A percentile compares a stretch with the other conserved stretches of the same genome.
Conservation (phyloP, 2,113 vertebrate species). For the Pterocles orientalis region DNA sequence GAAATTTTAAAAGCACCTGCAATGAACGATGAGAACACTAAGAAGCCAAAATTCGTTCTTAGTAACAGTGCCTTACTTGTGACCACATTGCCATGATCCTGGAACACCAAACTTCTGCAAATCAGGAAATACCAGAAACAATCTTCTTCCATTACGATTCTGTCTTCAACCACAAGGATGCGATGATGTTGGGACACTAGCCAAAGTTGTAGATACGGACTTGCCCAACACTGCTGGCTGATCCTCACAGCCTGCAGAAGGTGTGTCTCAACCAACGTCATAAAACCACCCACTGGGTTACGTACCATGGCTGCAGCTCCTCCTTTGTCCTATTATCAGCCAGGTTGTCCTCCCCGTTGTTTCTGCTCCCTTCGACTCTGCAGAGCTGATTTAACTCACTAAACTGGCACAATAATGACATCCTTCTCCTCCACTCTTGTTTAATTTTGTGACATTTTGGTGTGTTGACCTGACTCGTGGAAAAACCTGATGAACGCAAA, state of each 20-base stretch:
- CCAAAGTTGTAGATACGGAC: background rate
- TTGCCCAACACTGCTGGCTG: background rate
- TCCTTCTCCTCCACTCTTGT: background rate
- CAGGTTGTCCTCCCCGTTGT: background rate
- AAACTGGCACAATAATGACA: background rate
- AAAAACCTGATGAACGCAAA: background rate
- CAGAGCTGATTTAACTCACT: background rate
- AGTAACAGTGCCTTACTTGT: background rate
- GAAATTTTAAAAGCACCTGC: background rate
- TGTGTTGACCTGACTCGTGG: accelerated
- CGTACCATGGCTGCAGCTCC: background rate
- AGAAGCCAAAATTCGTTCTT: background rate
- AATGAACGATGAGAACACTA: background rate
- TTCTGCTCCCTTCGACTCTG: background rate
- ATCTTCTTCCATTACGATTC: accelerated
- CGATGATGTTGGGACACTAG: background rate
- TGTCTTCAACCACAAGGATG: background rate
- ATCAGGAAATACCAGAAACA: background rate
- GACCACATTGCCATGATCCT: accelerated
- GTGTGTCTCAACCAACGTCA: background rate
- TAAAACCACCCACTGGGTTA: background rate
- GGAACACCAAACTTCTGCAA: too few species aligned
- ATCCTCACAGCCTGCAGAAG: background rate
- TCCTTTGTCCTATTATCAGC: too few species aligned
- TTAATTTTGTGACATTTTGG: background rate